A percentile compares a stretch with the other conserved stretches of the same genome.
Evolutionary conservation across 2,888 invertebrate genomes (phyloP).

Genomic region (Hirtodrosophila confusa): DNA sequence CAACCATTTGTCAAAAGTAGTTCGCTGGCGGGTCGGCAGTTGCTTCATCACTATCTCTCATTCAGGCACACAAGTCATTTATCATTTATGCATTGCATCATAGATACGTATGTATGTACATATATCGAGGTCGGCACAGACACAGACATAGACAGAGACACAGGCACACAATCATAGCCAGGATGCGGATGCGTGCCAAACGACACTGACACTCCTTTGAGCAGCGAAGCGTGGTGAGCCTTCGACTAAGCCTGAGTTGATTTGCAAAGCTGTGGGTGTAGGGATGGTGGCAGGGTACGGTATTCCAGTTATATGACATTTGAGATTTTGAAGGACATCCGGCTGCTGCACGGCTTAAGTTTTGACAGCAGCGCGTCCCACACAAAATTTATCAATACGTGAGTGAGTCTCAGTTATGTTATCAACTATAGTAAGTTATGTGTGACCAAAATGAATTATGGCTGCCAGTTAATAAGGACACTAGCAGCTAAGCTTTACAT

Average conservation of each 20-base stretch:
- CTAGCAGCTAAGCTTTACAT: constrained; percentile 48
- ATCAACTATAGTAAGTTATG: constrained; percentile 27
- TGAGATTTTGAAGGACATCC: constrained; percentile 68
- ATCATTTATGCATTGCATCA: constrained; percentile 76
- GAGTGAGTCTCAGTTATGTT: constrained; percentile 25
- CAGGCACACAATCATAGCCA: constrained; percentile 20
- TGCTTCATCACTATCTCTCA: constrained; percentile 74
- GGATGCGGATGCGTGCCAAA: constrained; percentile 56
- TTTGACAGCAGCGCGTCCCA: constrained; percentile 51
- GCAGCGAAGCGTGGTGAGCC: constrained; percentile 53
- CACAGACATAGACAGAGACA: constrained; percentile 1
- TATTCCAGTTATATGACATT: constrained; percentile 65
- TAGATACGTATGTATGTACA: constrained; percentile 18
- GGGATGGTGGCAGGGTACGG: constrained; percentile 17
- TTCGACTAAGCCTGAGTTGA: constrained; percentile 68
- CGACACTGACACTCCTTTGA: constrained; percentile 70
- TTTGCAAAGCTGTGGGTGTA: constrained; percentile 62
- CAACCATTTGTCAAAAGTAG: constrained; percentile 75
- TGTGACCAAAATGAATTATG: constrained; percentile 64
- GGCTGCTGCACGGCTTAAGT: constrained; percentile 45
- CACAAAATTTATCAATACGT: constrained; percentile 64
- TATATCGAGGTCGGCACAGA: constrained; percentile 37
- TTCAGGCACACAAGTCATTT: constrained; percentile 72
- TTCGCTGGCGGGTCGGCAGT: constrained; percentile 57
- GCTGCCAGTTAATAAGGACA: constrained; percentile 67